Percentiles rank a stretch among this genome's conserved stretches.
Evolutionary conservation across 2,113 vertebrate species (phyloP).

Genomic region (Larimichthys polyactis): DNA sequence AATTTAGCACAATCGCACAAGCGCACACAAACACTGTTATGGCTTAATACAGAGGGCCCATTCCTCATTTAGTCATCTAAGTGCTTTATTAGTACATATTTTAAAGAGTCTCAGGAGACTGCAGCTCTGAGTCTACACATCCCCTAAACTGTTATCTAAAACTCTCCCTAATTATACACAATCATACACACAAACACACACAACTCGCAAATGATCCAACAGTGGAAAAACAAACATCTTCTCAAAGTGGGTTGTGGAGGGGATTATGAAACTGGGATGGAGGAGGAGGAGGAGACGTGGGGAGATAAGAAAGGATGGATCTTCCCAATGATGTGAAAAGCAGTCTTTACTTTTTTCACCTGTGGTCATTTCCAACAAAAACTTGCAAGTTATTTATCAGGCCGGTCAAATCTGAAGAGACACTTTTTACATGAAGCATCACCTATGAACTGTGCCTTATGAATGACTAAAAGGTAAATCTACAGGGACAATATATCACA

Average conservation of each 20-base stretch:
- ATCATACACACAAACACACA: constrained; percentile 30
- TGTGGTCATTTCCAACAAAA: constrained; percentile 33
- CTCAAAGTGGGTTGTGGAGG: constrained; percentile 10
- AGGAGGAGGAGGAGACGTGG: neutral
- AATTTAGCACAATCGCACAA: constrained; percentile 55
- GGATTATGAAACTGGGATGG: constrained; percentile 26
- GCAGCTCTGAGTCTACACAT: constrained; percentile 43
- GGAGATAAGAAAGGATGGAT: neutral
- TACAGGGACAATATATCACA: constrained; percentile 12
- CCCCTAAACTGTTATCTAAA: constrained; percentile 57
- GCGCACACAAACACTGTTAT: constrained; percentile 45
- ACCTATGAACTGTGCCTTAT: neutral
- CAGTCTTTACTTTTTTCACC: constrained; percentile 9
- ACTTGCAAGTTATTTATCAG: constrained; percentile 13
- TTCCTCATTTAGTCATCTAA: constrained; percentile 61
- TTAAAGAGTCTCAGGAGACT: constrained; percentile 62
- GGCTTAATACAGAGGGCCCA: constrained; percentile 50
- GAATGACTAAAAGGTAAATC: constrained; percentile 10
- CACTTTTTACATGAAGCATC: constrained; percentile 7
- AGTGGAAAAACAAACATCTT: constrained; percentile 47
- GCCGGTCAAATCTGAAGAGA: constrained; percentile 1
- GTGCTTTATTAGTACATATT: constrained; percentile 67
- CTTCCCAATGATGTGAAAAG: neutral
- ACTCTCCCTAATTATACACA: constrained; percentile 52
- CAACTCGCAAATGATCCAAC: constrained; percentile 22